Evolutionary conservation across 2,797 vertebrate species (phyloP).

Genomic region (Buceros bicornis): DNA sequence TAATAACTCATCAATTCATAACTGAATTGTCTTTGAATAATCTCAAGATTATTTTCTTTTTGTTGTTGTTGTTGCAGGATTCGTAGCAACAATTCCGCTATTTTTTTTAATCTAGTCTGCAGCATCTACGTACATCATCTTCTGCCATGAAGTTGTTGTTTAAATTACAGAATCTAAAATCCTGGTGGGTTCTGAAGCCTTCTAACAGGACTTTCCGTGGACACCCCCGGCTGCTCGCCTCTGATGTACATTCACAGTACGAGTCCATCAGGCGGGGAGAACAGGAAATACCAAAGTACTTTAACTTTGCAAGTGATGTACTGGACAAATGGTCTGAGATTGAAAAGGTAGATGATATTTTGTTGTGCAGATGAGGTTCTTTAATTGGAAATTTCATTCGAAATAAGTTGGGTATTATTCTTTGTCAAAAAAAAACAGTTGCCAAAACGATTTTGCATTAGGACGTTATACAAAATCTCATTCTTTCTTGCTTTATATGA

Average conservation of each 20-base stretch:
- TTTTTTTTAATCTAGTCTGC: neutral
- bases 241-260: slow-evolving; percentile 74
- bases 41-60: neutral
- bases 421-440: neutral
- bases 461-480: neutral
- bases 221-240: neutral
- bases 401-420: neutral
- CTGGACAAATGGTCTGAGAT: slow-evolving; percentile 83
- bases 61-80: neutral
- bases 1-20: neutral
- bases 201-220: neutral
- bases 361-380: neutral
- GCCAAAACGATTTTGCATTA: neutral
- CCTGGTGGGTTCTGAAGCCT: neutral
- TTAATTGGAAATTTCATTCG: neutral
- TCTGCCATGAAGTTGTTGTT: slow-evolving; percentile 49
- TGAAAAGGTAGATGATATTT: slow-evolving; percentile 78
- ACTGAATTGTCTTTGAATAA: neutral
- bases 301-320: slow-evolving; percentile 86
- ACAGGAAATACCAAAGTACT: slow-evolving; percentile 75
- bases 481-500: neutral
- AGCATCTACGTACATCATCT: neutral
- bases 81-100: neutral
- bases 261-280: slow-evolving; percentile 62
- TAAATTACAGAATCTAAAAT: slow-evolving; percentile 31